Conservation (phyloP, 2,888 invertebrate species). For the Drosophila prolongata region DNA sequence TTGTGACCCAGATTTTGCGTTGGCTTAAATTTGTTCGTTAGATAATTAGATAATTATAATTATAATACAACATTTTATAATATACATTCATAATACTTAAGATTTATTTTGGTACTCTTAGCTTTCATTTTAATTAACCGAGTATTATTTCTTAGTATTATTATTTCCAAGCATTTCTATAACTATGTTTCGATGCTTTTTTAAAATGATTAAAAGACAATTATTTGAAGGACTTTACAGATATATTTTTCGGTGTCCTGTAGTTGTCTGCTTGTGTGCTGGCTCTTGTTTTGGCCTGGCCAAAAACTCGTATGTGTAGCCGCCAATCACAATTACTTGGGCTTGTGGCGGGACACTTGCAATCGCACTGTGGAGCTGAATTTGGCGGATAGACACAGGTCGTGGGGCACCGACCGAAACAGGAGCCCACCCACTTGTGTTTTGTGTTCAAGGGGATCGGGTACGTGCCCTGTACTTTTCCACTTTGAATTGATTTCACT, state of each 20-base stretch:
- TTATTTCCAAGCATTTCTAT: too few species aligned
- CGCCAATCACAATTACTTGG: slow-evolving; percentile 74
- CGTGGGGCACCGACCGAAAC: slow-evolving; percentile 7
- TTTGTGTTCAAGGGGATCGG: slow-evolving; percentile 26
- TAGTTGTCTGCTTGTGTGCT: slow-evolving; percentile 2
- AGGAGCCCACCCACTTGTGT: slow-evolving; percentile 31
- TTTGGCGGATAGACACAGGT: slow-evolving; percentile 5
- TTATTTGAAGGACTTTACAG: neutral
- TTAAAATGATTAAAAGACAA: too few species aligned
- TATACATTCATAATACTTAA: too few species aligned
- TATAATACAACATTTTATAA: too few species aligned
- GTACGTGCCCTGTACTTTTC: slow-evolving; percentile 52
- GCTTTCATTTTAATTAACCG: too few species aligned
- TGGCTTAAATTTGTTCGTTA: too few species aligned
- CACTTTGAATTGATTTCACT: slow-evolving; percentile 69
- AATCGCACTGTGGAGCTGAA: slow-evolving; percentile 25
- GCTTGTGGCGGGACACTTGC: slow-evolving; percentile 31
- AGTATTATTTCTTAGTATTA: too few species aligned
- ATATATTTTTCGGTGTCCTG: slow-evolving; percentile 2
- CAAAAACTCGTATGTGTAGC: slow-evolving; percentile 49
- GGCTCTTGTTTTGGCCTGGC: slow-evolving; percentile 23
- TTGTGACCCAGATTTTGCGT: too few species aligned
- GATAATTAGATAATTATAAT: too few species aligned
- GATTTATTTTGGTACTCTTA: too few species aligned
- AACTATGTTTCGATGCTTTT: too few species aligned